phyloP scores from a whole-genome alignment of 35 echinoderm and acorn worm species.

The Apostichopus californicus region DNA sequence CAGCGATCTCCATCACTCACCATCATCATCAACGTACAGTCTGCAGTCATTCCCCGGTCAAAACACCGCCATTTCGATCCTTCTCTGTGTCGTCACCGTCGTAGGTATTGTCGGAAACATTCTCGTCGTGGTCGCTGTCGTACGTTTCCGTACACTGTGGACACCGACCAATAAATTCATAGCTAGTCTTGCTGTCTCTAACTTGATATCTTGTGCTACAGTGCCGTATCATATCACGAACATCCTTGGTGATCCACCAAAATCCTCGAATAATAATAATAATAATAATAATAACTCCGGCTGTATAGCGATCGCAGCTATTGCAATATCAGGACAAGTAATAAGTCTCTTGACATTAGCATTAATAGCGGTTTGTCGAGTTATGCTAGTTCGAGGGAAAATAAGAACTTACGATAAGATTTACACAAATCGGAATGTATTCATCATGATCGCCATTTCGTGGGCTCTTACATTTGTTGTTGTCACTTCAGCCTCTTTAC shows the following conservation, averaged over 20 bases:
- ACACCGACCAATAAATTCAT: slow-evolving; percentile 67
- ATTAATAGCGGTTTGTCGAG: slow-evolving; percentile 1
- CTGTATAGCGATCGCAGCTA: background rate
- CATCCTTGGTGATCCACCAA: background rate
- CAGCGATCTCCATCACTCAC: background rate
- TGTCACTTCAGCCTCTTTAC: background rate
- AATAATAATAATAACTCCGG: background rate
- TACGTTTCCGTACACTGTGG: slow-evolving; percentile 32
- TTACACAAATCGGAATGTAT: background rate
- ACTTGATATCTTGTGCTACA: slow-evolving; percentile 43
- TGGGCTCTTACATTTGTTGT: background rate
- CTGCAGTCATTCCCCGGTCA: background rate
- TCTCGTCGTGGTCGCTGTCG: slow-evolving; percentile 60
- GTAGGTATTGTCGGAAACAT: slow-evolving; percentile 66
- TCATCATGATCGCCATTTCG: background rate
- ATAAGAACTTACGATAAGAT: background rate
- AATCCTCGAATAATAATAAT: background rate
- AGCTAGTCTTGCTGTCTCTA: slow-evolving; percentile 49
- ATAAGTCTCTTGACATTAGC: background rate
- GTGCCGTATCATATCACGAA: slow-evolving; percentile 26
- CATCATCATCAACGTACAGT: background rate
- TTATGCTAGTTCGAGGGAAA: background rate
- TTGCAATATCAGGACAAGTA: background rate
- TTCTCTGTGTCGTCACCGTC: slow-evolving; percentile 13
- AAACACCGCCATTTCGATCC: background rate